phyloP scores from a whole-genome alignment of 2,113 vertebrate species.

The Vidua macroura region DNA sequence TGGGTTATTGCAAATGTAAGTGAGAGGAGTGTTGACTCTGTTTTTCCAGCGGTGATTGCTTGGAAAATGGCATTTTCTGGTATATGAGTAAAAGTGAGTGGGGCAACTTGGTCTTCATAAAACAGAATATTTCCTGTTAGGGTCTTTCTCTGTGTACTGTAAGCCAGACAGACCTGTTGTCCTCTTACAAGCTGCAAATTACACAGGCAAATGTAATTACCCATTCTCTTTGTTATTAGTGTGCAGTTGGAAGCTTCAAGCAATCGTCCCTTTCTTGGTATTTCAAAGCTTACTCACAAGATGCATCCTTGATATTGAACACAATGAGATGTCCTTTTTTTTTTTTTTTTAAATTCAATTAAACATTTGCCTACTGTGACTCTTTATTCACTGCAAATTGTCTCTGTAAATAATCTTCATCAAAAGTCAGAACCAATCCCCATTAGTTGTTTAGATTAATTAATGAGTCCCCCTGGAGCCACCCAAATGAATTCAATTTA shows the following conservation, averaged over 20 bases:
- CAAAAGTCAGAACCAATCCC: conserved; percentile 84
- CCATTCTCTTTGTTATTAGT: conserved; percentile 69
- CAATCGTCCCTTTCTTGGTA: conserved; percentile 60
- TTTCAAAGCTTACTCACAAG: conserved; percentile 70
- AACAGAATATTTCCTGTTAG: neutral
- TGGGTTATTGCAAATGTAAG: neutral
- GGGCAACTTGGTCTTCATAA: neutral
- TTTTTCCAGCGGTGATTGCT: neutral
- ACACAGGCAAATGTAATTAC: conserved; percentile 70
- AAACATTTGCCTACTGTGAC: conserved; percentile 83
- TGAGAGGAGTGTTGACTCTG: neutral
- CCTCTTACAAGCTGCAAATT: conserved; percentile 63
- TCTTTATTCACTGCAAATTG: conserved; percentile 82
- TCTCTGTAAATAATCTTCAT: conserved; percentile 86
- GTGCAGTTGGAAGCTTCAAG: conserved; percentile 61
- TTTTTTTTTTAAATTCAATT: conserved; percentile 75
- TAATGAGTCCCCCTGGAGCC: conserved; percentile 82
- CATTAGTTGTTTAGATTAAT: conserved; percentile 85
- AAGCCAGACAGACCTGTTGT: conserved; percentile 67
- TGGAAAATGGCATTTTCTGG: neutral
- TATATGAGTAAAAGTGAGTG: neutral
- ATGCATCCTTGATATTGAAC: conserved; percentile 72
- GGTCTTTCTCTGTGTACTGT: neutral
- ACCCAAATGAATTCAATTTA: conserved; percentile 83
- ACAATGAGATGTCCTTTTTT: conserved; percentile 74